Evolutionary conservation across 2,888 invertebrate species (phyloP).

Genomic region (Tetragonisca angustula): DNA sequence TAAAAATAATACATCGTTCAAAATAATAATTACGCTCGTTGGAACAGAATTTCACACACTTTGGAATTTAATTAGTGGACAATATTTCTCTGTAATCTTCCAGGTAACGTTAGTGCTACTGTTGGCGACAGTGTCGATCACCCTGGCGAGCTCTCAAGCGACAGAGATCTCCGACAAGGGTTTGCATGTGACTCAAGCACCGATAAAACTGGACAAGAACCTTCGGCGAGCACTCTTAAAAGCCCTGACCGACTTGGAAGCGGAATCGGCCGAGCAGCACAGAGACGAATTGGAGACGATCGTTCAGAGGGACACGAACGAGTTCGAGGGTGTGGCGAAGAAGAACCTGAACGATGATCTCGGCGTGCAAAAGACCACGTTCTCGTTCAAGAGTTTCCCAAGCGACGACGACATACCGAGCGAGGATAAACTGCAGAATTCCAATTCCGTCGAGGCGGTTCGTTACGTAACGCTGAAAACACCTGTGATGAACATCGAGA

Average conservation of each 20-base stretch:
- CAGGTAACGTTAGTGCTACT: conserved; percentile 70
- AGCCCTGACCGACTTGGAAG: conserved; percentile 91
- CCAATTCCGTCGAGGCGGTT: conserved; percentile 78
- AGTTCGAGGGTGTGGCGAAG: conserved; percentile 64
- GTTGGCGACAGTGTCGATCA: conserved; percentile 61
- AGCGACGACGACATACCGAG: conserved; percentile 76
- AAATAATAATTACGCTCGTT: too few species aligned
- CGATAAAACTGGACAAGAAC: conserved; percentile 89
- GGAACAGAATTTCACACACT: background rate
- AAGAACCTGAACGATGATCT: conserved; percentile 72
- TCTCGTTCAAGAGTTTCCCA: conserved; percentile 77
- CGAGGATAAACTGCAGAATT: conserved; percentile 82
- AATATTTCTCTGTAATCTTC: conserved; percentile 5
- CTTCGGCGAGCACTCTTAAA: conserved; percentile 90
- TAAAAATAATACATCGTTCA: too few species aligned
- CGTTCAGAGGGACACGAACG: conserved; percentile 82
- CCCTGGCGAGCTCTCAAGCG: conserved; percentile 58
- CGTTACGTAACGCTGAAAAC: conserved; percentile 66
- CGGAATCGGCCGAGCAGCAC: conserved; percentile 85
- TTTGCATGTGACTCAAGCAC: conserved; percentile 80
- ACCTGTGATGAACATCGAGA: conserved; percentile 62
- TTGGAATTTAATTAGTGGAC: background rate
- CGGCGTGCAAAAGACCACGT: conserved; percentile 69
- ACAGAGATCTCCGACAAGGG: conserved; percentile 36
- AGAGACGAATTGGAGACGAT: conserved; percentile 81